Conservation (phyloP, 2,797 vertebrate species). For the Prunella strophiata region DNA sequence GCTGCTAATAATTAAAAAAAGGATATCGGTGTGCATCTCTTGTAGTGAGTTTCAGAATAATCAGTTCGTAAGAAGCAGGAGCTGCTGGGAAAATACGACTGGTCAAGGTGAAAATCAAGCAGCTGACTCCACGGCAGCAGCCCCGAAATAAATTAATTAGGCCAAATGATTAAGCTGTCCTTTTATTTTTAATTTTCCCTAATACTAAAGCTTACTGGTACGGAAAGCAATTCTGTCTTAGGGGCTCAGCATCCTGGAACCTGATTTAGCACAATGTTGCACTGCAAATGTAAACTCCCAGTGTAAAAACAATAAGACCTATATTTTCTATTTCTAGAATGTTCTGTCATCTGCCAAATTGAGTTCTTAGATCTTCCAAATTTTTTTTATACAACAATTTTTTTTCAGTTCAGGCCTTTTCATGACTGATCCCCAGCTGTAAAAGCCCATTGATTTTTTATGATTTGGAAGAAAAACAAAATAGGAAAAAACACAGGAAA, state of each 20-base stretch:
- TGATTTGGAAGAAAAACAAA: neutral
- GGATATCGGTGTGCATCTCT: fast-evolving
- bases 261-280: neutral
- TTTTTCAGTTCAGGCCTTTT: neutral
- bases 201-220: neutral
- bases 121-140: neutral
- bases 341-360: neutral
- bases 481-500: neutral
- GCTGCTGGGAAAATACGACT: fast-evolving
- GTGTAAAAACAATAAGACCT: neutral
- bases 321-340: neutral
- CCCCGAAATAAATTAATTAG: neutral
- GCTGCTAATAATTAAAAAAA: neutral
- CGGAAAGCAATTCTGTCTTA: neutral
- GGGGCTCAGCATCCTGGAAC: neutral
- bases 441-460: neutral
- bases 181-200: neutral
- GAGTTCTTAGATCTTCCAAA: neutral
- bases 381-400: fast-evolving
- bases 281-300: neutral
- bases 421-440: neutral
- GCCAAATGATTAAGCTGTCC: neutral
- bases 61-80: neutral
- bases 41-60: neutral
- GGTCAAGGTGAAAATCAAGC: neutral